Evolutionary conservation across 2,888 invertebrate species (phyloP).

Genomic region (Drosophila kuntzei): DNA sequence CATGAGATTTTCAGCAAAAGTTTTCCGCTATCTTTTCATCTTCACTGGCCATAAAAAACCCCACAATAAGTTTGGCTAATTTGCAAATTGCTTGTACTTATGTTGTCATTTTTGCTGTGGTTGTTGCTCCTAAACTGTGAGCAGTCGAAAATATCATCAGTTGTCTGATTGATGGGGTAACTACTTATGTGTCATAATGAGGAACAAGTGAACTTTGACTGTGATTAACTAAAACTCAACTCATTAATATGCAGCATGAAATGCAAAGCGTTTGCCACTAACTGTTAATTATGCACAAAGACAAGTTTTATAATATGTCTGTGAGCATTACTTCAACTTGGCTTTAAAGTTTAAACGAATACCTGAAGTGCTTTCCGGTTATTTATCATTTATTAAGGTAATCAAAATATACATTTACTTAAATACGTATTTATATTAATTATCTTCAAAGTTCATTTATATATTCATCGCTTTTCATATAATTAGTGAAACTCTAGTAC

Average conservation of each 20-base stretch:
- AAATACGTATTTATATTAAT: not conserved
- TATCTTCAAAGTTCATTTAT: not conserved
- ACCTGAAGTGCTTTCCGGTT: slow-evolving; percentile 50
- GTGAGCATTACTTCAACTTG: slow-evolving; percentile 5
- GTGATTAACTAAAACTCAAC: slow-evolving; percentile 19
- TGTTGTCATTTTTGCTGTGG: slow-evolving; percentile 2
- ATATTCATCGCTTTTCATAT: not conserved
- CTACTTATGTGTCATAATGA: slow-evolving; percentile 20
- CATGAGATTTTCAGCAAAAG: slow-evolving; percentile 2
- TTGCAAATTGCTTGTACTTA: slow-evolving; percentile 47
- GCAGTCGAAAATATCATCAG: slow-evolving; percentile 7
- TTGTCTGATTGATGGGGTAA: slow-evolving; percentile 39
- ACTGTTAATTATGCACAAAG: slow-evolving; percentile 54
- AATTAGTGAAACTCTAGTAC: not conserved
- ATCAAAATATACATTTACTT: not conserved
- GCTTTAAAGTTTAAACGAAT: not conserved
- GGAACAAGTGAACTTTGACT: slow-evolving; percentile 34
- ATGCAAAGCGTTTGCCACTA: slow-evolving; percentile 19
- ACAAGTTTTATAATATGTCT: slow-evolving; percentile 28
- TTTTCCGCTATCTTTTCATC: slow-evolving; percentile 51
- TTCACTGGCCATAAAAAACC: slow-evolving; percentile 34
- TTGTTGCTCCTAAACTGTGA: slow-evolving; percentile 11
- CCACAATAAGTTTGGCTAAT: slow-evolving; percentile 59
- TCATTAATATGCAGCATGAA: slow-evolving; percentile 28
- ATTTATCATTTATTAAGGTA: slow-evolving; percentile 32